Evolutionary conservation across 2,797 vertebrate species (phyloP).

Genomic region (Sarcophilus harrisii): DNA sequence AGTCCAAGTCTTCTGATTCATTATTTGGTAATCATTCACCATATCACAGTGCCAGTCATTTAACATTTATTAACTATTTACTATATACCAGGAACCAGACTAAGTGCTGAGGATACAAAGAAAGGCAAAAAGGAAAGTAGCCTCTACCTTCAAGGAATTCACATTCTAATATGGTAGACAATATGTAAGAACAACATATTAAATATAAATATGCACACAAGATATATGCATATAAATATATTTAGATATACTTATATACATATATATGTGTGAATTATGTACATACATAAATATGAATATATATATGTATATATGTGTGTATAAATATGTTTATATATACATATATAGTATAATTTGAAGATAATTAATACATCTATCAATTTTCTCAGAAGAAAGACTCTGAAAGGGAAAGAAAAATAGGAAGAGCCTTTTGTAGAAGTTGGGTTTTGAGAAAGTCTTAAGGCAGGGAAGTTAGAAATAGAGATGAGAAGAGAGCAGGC

Average conservation of each 20-base stretch:
- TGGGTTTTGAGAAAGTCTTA: neutral
- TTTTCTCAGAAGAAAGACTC: neutral
- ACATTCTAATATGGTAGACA: neutral
- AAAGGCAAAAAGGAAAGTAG: neutral
- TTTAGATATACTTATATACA: no score
- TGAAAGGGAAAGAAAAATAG: neutral
- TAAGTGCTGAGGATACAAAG: neutral
- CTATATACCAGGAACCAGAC: neutral
- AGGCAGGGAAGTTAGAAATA: neutral
- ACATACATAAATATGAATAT: no score
- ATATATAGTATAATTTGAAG: neutral
- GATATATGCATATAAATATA: no score
- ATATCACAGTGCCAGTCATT: neutral
- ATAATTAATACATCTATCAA: neutral
- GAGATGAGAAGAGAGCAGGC: neutral
- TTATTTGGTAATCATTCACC: neutral
- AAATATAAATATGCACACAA: neutral
- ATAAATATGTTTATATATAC: neutral
- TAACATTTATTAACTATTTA: slow-evolving; percentile 18
- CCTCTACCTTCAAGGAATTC: neutral
- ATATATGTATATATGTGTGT: no score
- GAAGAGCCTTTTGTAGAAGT: neutral
- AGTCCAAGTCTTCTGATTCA: neutral
- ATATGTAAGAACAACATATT: neutral
- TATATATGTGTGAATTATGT: no score